Evolutionary conservation across 2,888 invertebrate species (phyloP).

Genomic region (Exephanes ischioxanthus): DNA sequence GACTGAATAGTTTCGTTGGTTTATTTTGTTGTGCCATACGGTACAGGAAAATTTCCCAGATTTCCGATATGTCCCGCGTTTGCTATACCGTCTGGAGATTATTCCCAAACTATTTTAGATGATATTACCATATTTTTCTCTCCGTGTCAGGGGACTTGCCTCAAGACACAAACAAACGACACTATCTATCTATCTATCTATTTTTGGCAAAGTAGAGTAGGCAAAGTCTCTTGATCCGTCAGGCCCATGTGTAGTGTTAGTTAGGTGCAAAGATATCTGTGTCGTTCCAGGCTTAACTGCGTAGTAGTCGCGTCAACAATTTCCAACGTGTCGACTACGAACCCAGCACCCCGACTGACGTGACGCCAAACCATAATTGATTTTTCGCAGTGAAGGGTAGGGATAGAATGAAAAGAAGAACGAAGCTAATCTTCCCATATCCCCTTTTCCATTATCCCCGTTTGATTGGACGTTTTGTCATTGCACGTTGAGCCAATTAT

Average conservation of each 20-base stretch:
- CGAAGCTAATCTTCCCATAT: slow-evolving; percentile 19
- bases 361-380: not conserved
- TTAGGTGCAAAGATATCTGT: no score
- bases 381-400: not conserved
- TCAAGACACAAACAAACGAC: no score
- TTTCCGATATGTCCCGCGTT: no score
- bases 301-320: not conserved
- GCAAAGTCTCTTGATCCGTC: not conserved
- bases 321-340: not conserved
- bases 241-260: not conserved
- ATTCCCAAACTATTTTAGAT: no score
- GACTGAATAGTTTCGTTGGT: no score
- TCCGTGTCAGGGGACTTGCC: no score
- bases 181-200: no score
- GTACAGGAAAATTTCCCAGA: no score
- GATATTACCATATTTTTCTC: no score
- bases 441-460: slow-evolving; percentile 18
- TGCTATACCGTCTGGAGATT: no score
- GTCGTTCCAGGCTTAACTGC: not conserved
- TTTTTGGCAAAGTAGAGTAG: not conserved
- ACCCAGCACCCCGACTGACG: not conserved
- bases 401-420: slow-evolving; percentile 1
- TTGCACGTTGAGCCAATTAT: slow-evolving; percentile 50
- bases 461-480: slow-evolving; percentile 49
- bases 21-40: no score